These are phyloP conservation scores for Drosophila subsilvestris DNA, from an alignment of 2,888 invertebrate genomes.

Conservation along the genomic window DNA sequence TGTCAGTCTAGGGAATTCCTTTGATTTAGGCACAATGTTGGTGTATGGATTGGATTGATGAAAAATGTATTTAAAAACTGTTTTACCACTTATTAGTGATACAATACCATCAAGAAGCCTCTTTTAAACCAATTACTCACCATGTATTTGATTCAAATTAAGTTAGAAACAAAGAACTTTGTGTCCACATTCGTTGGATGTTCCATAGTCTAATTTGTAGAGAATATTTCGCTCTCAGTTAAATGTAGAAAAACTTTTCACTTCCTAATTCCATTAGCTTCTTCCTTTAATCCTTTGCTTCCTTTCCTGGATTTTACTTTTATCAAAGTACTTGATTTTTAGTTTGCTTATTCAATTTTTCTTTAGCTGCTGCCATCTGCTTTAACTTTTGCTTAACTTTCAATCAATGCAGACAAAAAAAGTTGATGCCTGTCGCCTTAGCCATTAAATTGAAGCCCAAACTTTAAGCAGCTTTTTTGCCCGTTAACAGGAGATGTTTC, in stretches of 20 bases:
- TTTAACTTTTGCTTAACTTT: constrained; percentile 10
- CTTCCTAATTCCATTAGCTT: neutral
- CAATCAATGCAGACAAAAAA: constrained; percentile 7
- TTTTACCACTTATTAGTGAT: no score
- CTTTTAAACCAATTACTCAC: no score
- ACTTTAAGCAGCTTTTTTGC: constrained; percentile 11
- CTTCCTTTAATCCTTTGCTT: neutral
- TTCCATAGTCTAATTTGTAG: neutral
- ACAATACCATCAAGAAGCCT: no score
- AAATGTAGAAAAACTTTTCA: neutral
- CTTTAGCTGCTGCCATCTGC: neutral
- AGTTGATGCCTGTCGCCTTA: constrained; percentile 4
- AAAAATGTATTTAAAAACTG: no score
- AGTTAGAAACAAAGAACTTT: no score
- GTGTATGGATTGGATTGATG: no score
- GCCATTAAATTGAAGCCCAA: constrained; percentile 1
- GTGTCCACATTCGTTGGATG: no score
- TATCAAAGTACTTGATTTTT: neutral
- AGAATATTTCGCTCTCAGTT: neutral
- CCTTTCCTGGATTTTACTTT: neutral
- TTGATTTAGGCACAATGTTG: neutral
- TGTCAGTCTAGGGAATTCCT: neutral
- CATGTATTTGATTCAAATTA: no score
- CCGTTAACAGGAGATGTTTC: neutral
- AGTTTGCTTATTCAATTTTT: constrained; percentile 8